Evolutionary conservation across 2,888 invertebrate species (phyloP), one percentile per base, ranked within the genome.

Genomic region (Cheilosia vernalis): DNA sequence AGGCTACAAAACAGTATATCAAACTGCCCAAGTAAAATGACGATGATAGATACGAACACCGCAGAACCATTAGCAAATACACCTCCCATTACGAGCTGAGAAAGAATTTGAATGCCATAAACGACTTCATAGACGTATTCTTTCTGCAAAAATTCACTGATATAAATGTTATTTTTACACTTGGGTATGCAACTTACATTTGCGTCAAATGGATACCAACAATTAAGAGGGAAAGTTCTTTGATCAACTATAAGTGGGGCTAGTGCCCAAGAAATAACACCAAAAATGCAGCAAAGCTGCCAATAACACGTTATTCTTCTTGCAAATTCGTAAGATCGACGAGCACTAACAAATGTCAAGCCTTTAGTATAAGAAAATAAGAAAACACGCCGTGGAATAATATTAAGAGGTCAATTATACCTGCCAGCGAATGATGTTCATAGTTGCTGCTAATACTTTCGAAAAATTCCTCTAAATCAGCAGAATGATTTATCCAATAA

Each of bases 121-220:
- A 89, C 67, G 1, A 87, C 4, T 55, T 89, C 87, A 60, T 89
- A 91, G 13, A 88, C 72, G 27, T 60, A 47, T 5, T 87, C 82
- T 64, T 80, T 80, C 89, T 89, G 56, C 49, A 47, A 79, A 19
- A 0, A 21, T 70, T 42, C 15, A 33, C 0, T 0, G 15, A 15
- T 5, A 44, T 0, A 27, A 17, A 4, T 17, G 17, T 2, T 61
- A 5, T 27, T 21, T 21, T 9, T 19, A 4, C 6, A 15, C 10
- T 9, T 4, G 21, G 7, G 10, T 47, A 2, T n/a, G 15, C 6
- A 15, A 42, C 87, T 70, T 61, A 89, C 90, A 87, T 89, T 72
- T 3, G 88, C 88, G 86, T 92, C 89, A 55, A 91, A 91, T 0
- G 92, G 92, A 88, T 92, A 92, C 91, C 91, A 91, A 60, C 90